A percentile compares a stretch with the other conserved stretches of the same genome.
Conservation (phyloP, 2,113 vertebrate species). For the Leptocoma aspasia region DNA sequence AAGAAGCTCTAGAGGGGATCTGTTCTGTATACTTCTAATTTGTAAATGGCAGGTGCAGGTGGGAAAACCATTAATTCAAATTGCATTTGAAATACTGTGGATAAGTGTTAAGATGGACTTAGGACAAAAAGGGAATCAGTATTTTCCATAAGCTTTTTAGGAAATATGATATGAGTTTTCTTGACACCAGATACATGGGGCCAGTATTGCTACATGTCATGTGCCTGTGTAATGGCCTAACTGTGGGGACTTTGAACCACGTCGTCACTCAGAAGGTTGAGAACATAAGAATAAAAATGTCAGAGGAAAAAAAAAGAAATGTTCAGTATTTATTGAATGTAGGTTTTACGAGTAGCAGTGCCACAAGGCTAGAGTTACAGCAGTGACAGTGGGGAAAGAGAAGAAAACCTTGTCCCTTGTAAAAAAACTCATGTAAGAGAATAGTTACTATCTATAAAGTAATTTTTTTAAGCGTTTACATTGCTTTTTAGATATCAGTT, state of each 20-base stretch:
- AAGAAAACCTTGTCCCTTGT: background rate
- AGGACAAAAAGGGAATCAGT: no score
- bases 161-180: background rate
- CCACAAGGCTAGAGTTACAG: background rate
- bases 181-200: background rate
- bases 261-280: background rate
- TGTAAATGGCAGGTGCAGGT: background rate
- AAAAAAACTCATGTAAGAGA: background rate
- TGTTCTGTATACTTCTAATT: background rate
- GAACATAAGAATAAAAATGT: background rate
- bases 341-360: background rate
- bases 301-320: background rate
- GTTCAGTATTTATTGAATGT: background rate
- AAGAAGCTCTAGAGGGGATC: background rate
- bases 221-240: background rate
- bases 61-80: background rate
- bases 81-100: background rate
- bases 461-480: background rate
- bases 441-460: background rate
- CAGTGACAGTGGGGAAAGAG: background rate
- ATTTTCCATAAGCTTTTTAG: background rate
- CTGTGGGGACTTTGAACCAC: background rate
- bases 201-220: background rate
- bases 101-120: background rate
- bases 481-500: background rate